phyloP scores from a whole-genome alignment of 2,113 vertebrate genomes.

The Aptenodytes patagonicus region DNA sequence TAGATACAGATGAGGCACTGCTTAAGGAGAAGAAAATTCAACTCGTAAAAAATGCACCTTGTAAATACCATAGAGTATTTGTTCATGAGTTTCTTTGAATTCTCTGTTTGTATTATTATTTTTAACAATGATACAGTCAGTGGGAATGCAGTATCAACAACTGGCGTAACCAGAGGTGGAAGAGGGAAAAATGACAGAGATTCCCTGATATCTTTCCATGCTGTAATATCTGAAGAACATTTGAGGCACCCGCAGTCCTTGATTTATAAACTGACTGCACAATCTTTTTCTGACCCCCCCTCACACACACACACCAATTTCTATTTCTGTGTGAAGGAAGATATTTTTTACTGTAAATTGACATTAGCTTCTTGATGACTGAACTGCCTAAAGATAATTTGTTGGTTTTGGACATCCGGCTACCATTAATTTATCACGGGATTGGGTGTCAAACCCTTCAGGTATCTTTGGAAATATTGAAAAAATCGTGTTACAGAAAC shows the following conservation, averaged over 20 bases:
- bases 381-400: neutral
- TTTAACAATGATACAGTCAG: neutral
- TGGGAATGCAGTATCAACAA: neutral
- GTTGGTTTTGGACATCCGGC: neutral
- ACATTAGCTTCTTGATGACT: neutral
- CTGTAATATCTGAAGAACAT: neutral
- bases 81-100: conserved; percentile 38
- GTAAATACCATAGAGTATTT: conserved; percentile 52
- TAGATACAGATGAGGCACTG: conserved; percentile 1
- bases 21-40: conserved; percentile 41
- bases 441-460: neutral
- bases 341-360: neutral
- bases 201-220: neutral
- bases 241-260: neutral
- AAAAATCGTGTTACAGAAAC: neutral
- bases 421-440: neutral
- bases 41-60: conserved; percentile 58
- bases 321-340: neutral
- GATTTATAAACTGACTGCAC: neutral
- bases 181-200: neutral
- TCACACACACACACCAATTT: neutral
- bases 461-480: neutral
- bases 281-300: neutral
- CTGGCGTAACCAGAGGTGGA: neutral
- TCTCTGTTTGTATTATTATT: conserved; percentile 43